Base-by-base conservation (phyloP, 2,888 invertebrate species). In the Synergus gifuensis region DNA sequence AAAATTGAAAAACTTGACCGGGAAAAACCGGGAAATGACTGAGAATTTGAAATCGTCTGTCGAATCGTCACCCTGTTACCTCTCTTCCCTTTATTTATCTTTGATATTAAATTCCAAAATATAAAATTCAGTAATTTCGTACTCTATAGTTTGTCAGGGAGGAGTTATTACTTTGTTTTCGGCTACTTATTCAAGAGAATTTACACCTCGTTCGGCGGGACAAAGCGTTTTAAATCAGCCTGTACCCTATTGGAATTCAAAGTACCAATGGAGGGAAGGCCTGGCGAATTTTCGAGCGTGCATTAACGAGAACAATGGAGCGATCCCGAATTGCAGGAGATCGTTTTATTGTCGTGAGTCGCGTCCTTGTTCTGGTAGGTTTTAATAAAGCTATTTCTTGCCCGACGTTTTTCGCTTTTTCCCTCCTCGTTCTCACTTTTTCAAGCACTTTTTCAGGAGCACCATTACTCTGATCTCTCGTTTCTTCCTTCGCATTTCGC, bases 221-320 rank as follows among this genome's bases (percentile, higher is more conserved):
- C 54, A 73, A 73, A 73, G 73, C 54, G 12, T 73, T 73, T 73
- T 73, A 73, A 73, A 73, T 73, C 73, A 73, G 73, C 73, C n/a
- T 58, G 73, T 73, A 73, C 73, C 54, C 54, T 54, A 73, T 73
- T 73, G 73, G 73, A 73, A 73, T 73, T 73, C 73, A 16, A 73
- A 73, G 73, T 73, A 73, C 73, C 73, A 54, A 54, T 73, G 78
- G 28, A 83, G 76, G 79, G 49, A 49, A 54, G 81, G 64, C 54
- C 79, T 58, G 44, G 63, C 69, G 78, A 63, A 78, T 73, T 76
- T 79, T 77, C 42, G 62, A 78, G 76, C 76, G 84, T 84, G 86
- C 83, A 84, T 87, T 85, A 84, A 83, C 81, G 64, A 81, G 78
- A 88, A 88, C 88, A 87, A 88, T 87, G 82, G 84, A 83, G 81